Conservation (phyloP, 64 coral and sea anemone genomes). For the Astreopora myriophthalma region DNA sequence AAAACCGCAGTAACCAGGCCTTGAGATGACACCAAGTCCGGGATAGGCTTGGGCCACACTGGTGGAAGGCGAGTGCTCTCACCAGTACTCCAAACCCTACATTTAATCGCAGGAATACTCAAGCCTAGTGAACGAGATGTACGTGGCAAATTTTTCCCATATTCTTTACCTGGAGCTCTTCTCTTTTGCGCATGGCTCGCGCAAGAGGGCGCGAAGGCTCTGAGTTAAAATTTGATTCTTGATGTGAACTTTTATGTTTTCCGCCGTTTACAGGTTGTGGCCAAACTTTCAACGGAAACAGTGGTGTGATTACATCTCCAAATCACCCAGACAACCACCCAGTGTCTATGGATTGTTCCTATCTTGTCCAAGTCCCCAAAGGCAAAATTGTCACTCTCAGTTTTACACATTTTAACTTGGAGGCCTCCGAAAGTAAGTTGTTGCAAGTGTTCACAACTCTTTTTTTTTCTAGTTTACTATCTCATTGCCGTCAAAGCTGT, state of each 20-base stretch:
- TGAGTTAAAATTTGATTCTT: neutral
- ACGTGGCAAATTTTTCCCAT: too few species aligned
- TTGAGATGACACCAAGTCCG: too few species aligned
- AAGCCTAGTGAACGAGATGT: too few species aligned
- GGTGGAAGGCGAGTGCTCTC: too few species aligned
- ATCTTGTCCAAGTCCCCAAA: conserved; percentile 60
- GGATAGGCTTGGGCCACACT: too few species aligned
- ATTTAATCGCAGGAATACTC: too few species aligned
- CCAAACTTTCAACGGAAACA: conserved; percentile 23
- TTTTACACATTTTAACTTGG: conserved; percentile 80
- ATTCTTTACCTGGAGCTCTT: too few species aligned
- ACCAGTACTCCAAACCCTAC: too few species aligned
- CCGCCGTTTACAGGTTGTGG: conserved; percentile 80
- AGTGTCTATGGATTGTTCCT: conserved; percentile 64
- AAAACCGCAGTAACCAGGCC: too few species aligned
- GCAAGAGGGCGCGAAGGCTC: too few species aligned
- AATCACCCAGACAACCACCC: conserved; percentile 84
- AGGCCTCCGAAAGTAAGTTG: conserved; percentile 58
- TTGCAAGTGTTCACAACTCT: neutral
- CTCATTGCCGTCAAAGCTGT: neutral
- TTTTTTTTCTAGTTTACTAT: neutral
- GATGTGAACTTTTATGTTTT: neutral
- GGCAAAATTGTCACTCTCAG: conserved; percentile 54
- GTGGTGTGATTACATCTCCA: conserved; percentile 74
- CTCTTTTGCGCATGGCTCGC: too few species aligned